Evolutionary conservation across 2,113 vertebrate genomes (phyloP).

Genomic region (Ia io): DNA sequence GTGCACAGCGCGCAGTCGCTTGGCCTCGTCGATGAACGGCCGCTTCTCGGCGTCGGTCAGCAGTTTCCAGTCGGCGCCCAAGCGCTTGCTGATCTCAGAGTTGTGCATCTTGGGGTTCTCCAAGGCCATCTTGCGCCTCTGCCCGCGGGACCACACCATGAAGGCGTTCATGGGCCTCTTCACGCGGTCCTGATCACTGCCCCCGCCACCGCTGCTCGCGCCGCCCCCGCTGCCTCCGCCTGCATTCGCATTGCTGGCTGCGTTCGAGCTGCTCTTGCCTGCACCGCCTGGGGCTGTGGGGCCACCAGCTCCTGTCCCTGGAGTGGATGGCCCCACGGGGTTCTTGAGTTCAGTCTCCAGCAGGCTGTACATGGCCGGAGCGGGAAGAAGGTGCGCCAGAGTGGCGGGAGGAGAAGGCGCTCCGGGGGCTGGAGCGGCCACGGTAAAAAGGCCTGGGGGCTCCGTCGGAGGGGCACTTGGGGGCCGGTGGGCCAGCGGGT

Average conservation of each 20-base stretch:
- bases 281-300: constrained; percentile 77
- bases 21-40: constrained; percentile 99
- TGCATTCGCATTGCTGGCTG: constrained; percentile 60
- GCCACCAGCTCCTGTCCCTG: constrained; percentile 81
- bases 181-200: constrained; percentile 92
- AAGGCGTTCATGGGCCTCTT: constrained; percentile 99
- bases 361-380: constrained; percentile 94
- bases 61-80: constrained; percentile 99
- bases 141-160: constrained; percentile 99
- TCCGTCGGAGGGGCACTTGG: constrained; percentile 1
- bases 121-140: constrained; percentile 97
- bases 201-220: constrained; percentile 75
- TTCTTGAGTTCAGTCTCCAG: constrained; percentile 95
- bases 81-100: constrained; percentile 98
- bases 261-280: constrained; percentile 64
- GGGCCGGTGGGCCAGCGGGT: constrained; percentile 46
- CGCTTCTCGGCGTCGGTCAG: constrained; percentile 96
- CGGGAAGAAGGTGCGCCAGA: constrained; percentile 83
- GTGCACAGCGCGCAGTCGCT: constrained; percentile 95
- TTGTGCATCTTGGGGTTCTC: constrained; percentile 99
- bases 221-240: constrained; percentile 68
- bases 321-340: constrained; percentile 73
- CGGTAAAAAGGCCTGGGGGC: constrained; percentile 49
- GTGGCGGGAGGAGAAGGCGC: constrained; percentile 77
- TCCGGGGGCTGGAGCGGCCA: constrained; percentile 60